phyloP scores from a whole-genome alignment of 53 echinoderm and acorn worm species.

The Echinometra lucunter region DNA sequence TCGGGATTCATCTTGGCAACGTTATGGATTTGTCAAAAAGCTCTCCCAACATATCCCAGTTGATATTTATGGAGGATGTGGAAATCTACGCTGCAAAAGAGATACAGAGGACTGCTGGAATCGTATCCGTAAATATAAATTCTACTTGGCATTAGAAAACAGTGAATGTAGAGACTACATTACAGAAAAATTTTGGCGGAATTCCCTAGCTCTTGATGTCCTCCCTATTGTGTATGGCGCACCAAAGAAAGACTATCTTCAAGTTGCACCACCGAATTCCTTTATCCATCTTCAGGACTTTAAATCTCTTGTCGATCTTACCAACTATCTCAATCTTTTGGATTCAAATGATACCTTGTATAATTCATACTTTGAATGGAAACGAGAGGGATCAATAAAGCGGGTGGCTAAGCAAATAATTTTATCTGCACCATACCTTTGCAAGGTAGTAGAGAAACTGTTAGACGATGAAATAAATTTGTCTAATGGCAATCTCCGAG shows the following conservation, averaged over 20 bases:
- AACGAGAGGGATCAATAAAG: neutral
- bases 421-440: neutral
- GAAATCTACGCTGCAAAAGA: neutral
- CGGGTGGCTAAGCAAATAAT: neutral
- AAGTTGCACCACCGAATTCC: slow-evolving; percentile 47
- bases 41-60: slow-evolving; percentile 30
- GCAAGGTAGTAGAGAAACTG: neutral
- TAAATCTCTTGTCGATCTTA: slow-evolving; percentile 13
- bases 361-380: slow-evolving; percentile 66
- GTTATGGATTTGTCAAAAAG: slow-evolving; percentile 38
- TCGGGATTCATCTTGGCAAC: neutral
- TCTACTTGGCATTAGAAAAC: slow-evolving; percentile 56
- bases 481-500: neutral
- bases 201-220: slow-evolving; percentile 10
- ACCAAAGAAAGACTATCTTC: slow-evolving; percentile 36
- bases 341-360: slow-evolving; percentile 34
- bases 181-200: slow-evolving; percentile 66
- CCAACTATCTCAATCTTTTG: slow-evolving; percentile 12
- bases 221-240: slow-evolving; percentile 62
- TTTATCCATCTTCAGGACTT: slow-evolving; percentile 68
- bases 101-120: neutral
- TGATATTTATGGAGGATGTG: slow-evolving; percentile 44
- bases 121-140: slow-evolving; percentile 36
- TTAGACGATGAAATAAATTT: neutral
- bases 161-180: slow-evolving; percentile 66